Base-by-base conservation (phyloP, 2,113 vertebrate genomes). In the Hyaena hyaena region DNA sequence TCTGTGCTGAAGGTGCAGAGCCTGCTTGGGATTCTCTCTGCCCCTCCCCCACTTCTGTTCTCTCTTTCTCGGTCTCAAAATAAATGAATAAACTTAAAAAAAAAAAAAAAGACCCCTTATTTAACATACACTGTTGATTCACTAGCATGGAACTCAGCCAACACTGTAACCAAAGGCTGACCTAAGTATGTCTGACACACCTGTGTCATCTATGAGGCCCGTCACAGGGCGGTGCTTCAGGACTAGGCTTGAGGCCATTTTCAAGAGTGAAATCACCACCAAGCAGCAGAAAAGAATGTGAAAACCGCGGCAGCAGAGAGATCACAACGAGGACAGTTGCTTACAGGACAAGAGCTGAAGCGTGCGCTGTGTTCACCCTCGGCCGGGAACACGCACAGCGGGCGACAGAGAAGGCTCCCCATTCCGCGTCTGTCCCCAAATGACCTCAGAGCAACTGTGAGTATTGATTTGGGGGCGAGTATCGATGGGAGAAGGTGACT, bases 101-200 rank as follows among this genome's bases (percentile, higher is more conserved):
- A 61, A 61, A 55, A 55, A 17, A 61, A 23, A 68, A 50, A 90
- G 66, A 35, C 21, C 35, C 10, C 39, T 74, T 4, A 35, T 21
- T 14, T 35, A 28, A 21, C 1, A 0, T 12, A 14, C 16, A 21
- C 11, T 16, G 10, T 7, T 21, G 79, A 19, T 28, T 19, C 28
- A 4, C 7, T 26, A 26, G n/a, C n/a, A 0, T 0, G 28, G 66
- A 19, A 12, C 53, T 84, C 31, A 15, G 53, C 53, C 55, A 8
- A 35, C 9, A 15, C 55, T 19, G 2, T 5, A 0, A 1, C 68
- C 10, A 15, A 23, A 0, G 0, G 3, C 7, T 10, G 39, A 39
- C 35, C 4, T 0, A 21, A 31, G 68, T 24, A 15, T 31, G 19
- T 1, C 16, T 12, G 10, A 50, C 24, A 15, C 7, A 21, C 0